A percentile compares a stretch with the other conserved stretches of the same genome.
phyloP scores from a whole-genome alignment of 2,888 invertebrate species.

The Hirtodrosophila confusa region DNA sequence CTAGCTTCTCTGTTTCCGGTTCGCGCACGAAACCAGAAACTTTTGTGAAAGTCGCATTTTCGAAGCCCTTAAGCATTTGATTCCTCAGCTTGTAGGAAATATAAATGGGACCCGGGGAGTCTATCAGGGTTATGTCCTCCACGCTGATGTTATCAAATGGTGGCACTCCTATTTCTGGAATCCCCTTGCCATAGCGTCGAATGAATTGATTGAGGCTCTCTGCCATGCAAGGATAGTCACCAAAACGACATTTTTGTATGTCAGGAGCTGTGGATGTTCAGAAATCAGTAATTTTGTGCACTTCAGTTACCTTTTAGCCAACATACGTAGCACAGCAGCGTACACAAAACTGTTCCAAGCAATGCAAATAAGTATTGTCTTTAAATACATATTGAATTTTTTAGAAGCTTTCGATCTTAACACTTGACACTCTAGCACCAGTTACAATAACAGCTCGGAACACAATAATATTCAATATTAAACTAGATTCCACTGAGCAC shows the following conservation, averaged over 20 bases:
- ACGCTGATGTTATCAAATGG: conserved; percentile 17
- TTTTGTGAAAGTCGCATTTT: conserved; percentile 23
- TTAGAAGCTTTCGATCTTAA: not conserved
- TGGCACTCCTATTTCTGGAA: conserved; percentile 2
- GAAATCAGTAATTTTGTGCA: not conserved
- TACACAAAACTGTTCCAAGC: not conserved
- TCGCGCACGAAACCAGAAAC: conserved; percentile 11
- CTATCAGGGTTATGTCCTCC: conserved; percentile 13
- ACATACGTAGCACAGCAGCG: conserved; percentile 25
- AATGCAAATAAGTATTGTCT: not conserved
- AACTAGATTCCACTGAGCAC: conserved; percentile 1
- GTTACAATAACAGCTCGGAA: not conserved
- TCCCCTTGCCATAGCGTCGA: conserved; percentile 20
- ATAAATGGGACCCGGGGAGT: conserved; percentile 23
- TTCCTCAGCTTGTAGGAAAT: conserved; percentile 23
- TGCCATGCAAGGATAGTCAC: conserved; percentile 18
- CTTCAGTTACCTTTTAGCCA: fast-evolving
- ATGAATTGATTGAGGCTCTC: conserved; percentile 21
- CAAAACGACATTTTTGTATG: conserved; percentile 32
- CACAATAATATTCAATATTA: not conserved
- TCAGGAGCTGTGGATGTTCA: conserved; percentile 17
- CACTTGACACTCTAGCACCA: conserved; percentile 3
- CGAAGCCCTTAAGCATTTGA: conserved; percentile 22
- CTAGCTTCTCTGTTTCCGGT: conserved; percentile 5
- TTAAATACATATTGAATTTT: conserved; percentile 2